These are phyloP conservation scores for Galaxea fascicularis DNA, from an alignment of 92 coral and sea anemone species.

Conservation along the genomic window DNA sequence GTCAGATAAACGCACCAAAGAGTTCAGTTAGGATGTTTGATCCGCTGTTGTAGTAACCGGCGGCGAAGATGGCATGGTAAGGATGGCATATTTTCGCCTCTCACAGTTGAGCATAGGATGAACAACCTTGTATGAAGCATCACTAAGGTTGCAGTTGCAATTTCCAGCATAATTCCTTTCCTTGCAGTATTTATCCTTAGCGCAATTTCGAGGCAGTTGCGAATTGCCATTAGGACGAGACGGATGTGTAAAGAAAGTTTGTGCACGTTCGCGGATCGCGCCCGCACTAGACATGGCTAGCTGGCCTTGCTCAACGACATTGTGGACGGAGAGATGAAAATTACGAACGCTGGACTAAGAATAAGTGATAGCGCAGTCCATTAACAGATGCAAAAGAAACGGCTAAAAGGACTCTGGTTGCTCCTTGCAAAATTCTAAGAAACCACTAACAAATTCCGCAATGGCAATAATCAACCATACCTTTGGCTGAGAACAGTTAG, in stretches of 20 bases:
- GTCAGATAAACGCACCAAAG: slow-evolving; percentile 29
- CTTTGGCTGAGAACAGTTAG: background rate
- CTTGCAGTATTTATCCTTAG: slow-evolving; percentile 28
- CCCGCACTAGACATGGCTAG: background rate
- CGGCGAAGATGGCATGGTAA: background rate
- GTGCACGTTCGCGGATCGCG: background rate
- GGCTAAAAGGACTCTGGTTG: background rate
- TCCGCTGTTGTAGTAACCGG: background rate
- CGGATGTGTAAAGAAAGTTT: background rate
- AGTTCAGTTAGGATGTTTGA: slow-evolving; percentile 5
- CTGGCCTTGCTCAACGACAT: background rate
- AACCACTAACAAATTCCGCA: background rate
- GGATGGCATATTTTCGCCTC: slow-evolving; percentile 34
- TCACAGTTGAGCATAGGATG: slow-evolving; percentile 51
- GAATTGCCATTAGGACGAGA: background rate
- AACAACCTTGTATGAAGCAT: slow-evolving; percentile 35
- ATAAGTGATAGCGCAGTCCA: background rate
- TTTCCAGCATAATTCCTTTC: slow-evolving; percentile 62
- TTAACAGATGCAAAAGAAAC: background rate
- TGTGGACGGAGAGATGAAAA: background rate
- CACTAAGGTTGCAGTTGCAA: slow-evolving; percentile 34
- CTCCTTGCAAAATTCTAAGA: background rate
- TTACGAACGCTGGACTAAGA: background rate
- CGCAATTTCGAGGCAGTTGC: background rate
- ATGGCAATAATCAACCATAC: background rate